A percentile compares a stretch with the other conserved stretches of the same genome.
Evolutionary conservation across 2,888 invertebrate species (phyloP).

Genomic region (Aproaerema taeniolella): DNA sequence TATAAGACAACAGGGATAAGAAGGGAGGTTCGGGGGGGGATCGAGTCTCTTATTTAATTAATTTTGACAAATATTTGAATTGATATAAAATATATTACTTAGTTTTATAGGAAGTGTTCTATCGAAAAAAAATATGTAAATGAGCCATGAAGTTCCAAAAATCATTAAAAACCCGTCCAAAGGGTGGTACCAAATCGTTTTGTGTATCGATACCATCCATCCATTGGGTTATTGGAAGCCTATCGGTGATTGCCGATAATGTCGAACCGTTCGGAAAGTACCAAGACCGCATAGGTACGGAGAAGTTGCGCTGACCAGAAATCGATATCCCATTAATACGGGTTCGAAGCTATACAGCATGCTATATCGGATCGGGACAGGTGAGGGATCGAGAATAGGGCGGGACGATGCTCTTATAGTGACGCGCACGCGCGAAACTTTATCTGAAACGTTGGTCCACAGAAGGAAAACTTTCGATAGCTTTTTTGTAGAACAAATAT

Average conservation of each 20-base stretch:
- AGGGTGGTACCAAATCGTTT: constrained; percentile 3
- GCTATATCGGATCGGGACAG: constrained; percentile 57
- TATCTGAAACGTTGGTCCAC: no score
- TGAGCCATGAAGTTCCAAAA: no score
- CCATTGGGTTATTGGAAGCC: constrained; percentile 49
- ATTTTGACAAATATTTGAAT: no score
- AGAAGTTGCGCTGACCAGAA: constrained; percentile 65
- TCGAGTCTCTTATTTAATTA: no score
- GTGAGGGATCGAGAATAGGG: constrained; percentile 41
- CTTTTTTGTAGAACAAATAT: no score
- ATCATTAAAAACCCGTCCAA: background rate
- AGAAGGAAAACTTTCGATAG: no score
- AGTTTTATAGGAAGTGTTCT: no score
- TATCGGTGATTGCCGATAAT: constrained; percentile 76
- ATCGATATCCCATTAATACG: constrained; percentile 71
- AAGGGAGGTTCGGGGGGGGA: no score
- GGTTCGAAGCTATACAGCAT: constrained; percentile 57
- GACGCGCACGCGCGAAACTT: constrained; percentile 57
- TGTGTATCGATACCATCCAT: constrained; percentile 34
- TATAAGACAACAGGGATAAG: no score
- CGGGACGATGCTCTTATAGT: constrained; percentile 30
- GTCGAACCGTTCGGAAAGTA: constrained; percentile 76
- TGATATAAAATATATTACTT: no score
- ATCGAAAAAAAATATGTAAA: no score
- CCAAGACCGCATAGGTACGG: constrained; percentile 59